Percentiles rank a stretch among this genome's conserved stretches.
phyloP scores from a whole-genome alignment of 2,888 invertebrate genomes.

The Hoplodrina ambigua region DNA sequence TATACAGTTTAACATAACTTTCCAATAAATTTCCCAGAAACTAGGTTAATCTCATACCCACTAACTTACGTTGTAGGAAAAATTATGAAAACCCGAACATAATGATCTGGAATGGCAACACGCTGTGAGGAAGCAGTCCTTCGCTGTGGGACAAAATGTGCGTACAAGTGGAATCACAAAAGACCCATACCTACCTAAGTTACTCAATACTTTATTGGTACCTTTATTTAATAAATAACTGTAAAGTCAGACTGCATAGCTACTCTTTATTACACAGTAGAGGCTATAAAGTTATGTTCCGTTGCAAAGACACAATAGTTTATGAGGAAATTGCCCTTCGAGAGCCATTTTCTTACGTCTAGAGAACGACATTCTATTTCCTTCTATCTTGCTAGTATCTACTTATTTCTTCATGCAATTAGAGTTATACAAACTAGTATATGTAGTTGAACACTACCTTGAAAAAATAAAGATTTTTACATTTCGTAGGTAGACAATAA shows the following conservation, averaged over 20 bases:
- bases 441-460: no score
- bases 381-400: conserved; percentile 4
- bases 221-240: conserved; percentile 1
- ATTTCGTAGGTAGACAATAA: no score
- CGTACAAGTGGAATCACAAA: not conserved
- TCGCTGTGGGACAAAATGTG: not conserved
- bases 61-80: not conserved
- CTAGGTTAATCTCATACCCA: not conserved
- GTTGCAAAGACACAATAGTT: conserved; percentile 31
- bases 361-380: conserved; percentile 31
- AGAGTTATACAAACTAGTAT: not conserved
- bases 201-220: not conserved
- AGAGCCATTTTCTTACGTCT: conserved; percentile 20
- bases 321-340: conserved; percentile 42
- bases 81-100: not conserved
- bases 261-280: conserved; percentile 10
- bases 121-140: not conserved
- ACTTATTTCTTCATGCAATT: not conserved
- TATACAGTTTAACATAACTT: no score
- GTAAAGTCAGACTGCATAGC: conserved; percentile 6
- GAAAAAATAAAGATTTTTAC: no score
- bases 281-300: conserved; percentile 29
- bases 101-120: conserved; percentile 13
- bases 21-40: not conserved
- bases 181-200: not conserved